Evolutionary conservation across 2,113 vertebrate genomes (phyloP).

Genomic region (Myrmophylax atrothorax): DNA sequence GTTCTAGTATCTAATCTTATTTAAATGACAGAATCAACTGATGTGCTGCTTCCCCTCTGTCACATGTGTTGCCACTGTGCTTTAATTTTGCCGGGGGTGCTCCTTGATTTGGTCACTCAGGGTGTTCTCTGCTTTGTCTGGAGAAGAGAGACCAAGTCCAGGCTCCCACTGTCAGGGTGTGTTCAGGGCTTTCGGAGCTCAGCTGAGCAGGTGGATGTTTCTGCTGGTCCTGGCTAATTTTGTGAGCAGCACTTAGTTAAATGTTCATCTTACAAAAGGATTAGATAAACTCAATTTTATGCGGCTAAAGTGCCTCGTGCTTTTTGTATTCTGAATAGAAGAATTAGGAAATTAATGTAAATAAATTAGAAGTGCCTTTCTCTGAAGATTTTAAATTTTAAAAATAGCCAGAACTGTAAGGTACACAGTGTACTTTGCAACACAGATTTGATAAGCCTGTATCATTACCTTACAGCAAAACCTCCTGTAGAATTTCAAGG

Average conservation of each 20-base stretch:
- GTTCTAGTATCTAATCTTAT: not conserved
- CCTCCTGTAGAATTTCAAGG: not conserved
- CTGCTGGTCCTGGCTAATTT: not conserved
- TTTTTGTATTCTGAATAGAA: not conserved
- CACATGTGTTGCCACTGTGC: fast-evolving
- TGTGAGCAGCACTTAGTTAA: not conserved
- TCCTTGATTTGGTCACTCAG: not conserved
- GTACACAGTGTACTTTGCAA: not conserved
- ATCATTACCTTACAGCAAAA: not conserved
- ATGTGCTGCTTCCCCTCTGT: not conserved
- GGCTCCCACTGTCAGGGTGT: not conserved
- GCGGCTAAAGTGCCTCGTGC: not conserved
- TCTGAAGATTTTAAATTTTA: not conserved
- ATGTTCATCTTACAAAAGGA: fast-evolving
- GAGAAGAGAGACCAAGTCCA: not conserved
- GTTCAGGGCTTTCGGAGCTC: not conserved
- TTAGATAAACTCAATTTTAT: not conserved
- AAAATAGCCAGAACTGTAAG: not conserved
- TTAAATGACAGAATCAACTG: not conserved
- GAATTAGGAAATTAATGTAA: not conserved
- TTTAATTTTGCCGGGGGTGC: not conserved
- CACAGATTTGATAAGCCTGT: not conserved
- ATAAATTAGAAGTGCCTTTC: not conserved
- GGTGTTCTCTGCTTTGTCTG: not conserved
- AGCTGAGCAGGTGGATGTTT: not conserved